Evolutionary conservation across 2,113 vertebrate species (phyloP), one percentile per base, ranked within the genome.

Genomic region (Typhlomys cinereus): DNA sequence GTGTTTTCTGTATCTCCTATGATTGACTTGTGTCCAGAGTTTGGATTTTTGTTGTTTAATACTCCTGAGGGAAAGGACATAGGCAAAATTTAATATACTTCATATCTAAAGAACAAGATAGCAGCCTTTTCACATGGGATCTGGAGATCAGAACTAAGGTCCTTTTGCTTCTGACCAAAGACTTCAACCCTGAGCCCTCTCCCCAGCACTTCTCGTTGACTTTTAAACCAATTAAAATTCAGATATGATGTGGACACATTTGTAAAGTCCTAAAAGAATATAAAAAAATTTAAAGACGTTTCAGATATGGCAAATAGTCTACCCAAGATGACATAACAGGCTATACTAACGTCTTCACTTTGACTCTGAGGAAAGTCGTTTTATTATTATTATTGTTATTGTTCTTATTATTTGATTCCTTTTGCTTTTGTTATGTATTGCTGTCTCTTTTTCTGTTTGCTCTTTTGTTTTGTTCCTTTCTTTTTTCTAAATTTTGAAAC

Each of bases 321-420:
- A 11, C 14, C 18, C 7, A 66, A 81, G 8, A 91, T 67, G 36
- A 46, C 4, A 21, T 31, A 82, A 61, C 11, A 54, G 31, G 27
- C n/a, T 64, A 79, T 74, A n/a, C 29, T 94, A 54, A 64, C 67
- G 29, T 69, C 34, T 79, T 39, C 86, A 76, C 1, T 13, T 96
- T 88, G 20, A 44, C 15, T 69, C 20, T 44, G 54, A 4, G 29
- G 50, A 85, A 90, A 84, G 64, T 7, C 41, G 17, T 2, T n/a
- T 27, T n/a, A n/a, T n/a, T n/a, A n/a, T n/a, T n/a, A n/a, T n/a
- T n/a, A n/a, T n/a, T n/a, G n/a, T n/a, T n/a, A n/a, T n/a, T n/a
- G n/a, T 57, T 71, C 50, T 73, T 27, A 5, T 31, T 71, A 23
- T 50, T 61, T 46, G 78, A 46, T 36, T 44, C 1, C 54, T 14